A percentile compares a stretch with the other conserved stretches of the same genome.
Conservation (phyloP, 2,113 vertebrate genomes). For the Cavia porcellus region DNA sequence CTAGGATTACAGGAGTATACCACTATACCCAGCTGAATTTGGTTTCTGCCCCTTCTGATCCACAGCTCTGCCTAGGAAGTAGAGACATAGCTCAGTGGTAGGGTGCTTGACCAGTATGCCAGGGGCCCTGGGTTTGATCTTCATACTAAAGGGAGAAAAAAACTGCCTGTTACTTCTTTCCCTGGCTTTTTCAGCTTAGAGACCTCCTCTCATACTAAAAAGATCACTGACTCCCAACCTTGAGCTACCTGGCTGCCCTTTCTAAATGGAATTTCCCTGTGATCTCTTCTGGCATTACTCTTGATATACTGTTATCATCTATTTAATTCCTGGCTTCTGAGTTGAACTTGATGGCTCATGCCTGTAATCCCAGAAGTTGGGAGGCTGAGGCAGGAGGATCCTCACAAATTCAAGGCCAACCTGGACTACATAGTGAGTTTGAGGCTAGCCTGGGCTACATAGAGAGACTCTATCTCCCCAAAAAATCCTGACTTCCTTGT, state of each 20-base stretch:
- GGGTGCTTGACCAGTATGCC: background rate
- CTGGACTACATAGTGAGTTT: background rate
- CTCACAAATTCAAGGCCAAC: background rate
- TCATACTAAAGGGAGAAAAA: no score
- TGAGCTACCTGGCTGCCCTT: background rate
- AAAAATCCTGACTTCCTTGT: background rate
- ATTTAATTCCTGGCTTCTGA: background rate
- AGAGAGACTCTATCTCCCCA: no score
- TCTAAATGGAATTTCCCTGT: background rate
- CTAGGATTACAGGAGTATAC: background rate
- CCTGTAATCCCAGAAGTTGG: background rate
- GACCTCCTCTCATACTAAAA: background rate
- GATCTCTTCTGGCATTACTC: background rate
- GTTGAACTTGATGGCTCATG: background rate
- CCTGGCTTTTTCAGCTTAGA: background rate
- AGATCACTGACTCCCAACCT: background rate
- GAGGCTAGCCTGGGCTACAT: background rate
- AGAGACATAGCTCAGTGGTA: background rate
- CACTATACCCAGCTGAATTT: background rate
- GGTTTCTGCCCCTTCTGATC: background rate
- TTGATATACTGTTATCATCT: background rate
- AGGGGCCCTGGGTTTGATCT: background rate
- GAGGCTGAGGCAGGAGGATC: background rate
- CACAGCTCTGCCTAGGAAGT: background rate
- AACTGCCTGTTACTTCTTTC: background rate